Evolutionary conservation across 2,113 vertebrate species (phyloP), one percentile per base, ranked within the genome.

Genomic region (Trogon melanurus): DNA sequence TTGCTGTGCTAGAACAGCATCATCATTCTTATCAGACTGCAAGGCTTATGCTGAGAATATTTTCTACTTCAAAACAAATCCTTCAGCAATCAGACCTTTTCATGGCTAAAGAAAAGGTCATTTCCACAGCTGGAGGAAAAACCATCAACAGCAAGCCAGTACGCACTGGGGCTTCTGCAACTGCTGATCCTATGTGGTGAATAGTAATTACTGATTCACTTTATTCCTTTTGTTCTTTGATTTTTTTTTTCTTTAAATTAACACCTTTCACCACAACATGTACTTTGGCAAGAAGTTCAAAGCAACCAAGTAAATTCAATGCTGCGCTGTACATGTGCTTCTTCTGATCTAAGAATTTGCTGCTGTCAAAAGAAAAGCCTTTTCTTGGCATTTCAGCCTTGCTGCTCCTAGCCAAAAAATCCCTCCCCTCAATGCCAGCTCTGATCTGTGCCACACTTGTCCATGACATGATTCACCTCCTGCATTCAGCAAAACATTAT

Each of bases 261-360:
- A 80, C 73, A 57, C 69, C 73, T 93, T 87, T 78, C 8, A 3
- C 86, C 83, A 92, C 76, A 89, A 95, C 72, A 84, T 13, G 54
- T 47, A 74, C 69, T 64, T 95, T 92, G 91, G 91, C 91, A 91
- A 58, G 73, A 84, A 87, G 76, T 86, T 95, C 94, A 95, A 93
- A 95, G 95, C 26, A 70, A 90, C 21, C 47, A 18, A 88, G 23
- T 48, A 67, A 66, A 81, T 71, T 66, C 61, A 80, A 2, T 3
- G 22, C 71, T 54, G 73, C 58, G 56, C 47, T 58, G 57, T 80
- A 84, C 53, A 21, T 9, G 56, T 9, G 27, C 75, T 62, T 88
- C 36, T 73, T 94, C 75, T 89, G 70, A 94, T 91, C 53, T 58
- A 66, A 45, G n/a, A 94, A 90, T 70, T 85, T 70, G 75, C 71